Conservation (phyloP, 2,797 vertebrate species). For the Botia almorhae region DNA sequence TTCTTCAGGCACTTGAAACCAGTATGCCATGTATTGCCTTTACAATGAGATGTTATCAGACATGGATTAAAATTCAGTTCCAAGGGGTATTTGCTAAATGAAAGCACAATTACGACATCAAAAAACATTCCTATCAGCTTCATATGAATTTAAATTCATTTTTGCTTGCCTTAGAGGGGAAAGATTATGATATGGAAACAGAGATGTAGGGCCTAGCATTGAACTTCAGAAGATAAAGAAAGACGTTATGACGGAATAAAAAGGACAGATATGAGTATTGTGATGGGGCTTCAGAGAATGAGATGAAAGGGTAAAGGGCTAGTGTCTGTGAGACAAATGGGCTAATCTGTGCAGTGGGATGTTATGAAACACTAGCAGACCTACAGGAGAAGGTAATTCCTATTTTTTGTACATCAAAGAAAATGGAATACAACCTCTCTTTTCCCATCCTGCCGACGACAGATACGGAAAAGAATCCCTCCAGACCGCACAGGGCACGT, state of each 20-base stretch:
- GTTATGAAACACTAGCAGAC: constrained; percentile 21
- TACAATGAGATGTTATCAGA: constrained; percentile 13
- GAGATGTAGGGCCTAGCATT: constrained; percentile 9
- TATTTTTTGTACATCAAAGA: constrained; percentile 47
- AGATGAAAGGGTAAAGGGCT: constrained; percentile 41
- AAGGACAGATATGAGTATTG: constrained; percentile 25
- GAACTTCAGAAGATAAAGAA: constrained; percentile 26
- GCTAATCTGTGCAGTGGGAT: constrained; percentile 50
- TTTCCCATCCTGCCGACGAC: constrained; percentile 44
- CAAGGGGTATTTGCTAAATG: constrained; percentile 15
- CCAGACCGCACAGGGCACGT: constrained; percentile 52
- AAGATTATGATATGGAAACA: constrained; percentile 16
- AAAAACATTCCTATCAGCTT: constrained; percentile 19
- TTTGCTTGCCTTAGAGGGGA: constrained; percentile 10
- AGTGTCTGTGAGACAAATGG: constrained; percentile 53
- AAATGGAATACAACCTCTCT: constrained; percentile 49
- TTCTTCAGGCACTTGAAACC: neutral
- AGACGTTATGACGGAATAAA: constrained; percentile 21
- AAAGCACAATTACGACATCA: constrained; percentile 16
- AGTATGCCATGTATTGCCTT: neutral
- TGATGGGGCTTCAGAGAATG: constrained; percentile 42
- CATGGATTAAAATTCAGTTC: constrained; percentile 23
- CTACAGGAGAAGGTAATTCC: constrained; percentile 40
- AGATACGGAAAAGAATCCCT: constrained; percentile 53
- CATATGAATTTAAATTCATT: constrained; percentile 45